Percentiles rank a stretch among this genome's conserved stretches.
phyloP scores from a whole-genome alignment of 2,888 invertebrate genomes.

The Griposia aprilina region DNA sequence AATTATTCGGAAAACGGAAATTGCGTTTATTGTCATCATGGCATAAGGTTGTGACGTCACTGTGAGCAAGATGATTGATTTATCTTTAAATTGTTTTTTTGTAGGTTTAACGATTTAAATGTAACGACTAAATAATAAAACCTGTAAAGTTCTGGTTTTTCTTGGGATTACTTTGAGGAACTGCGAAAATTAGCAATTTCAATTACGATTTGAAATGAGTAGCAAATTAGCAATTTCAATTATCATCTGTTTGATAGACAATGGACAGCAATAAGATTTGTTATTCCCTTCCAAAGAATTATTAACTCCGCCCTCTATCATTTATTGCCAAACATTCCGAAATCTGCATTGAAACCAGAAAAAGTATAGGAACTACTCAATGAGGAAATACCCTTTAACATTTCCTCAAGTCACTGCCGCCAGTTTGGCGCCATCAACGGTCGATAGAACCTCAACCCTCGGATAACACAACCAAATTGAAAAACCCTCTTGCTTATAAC shows the following conservation, averaged over 20 bases:
- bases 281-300: not conserved
- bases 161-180: not conserved
- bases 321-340: not conserved
- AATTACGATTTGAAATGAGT: not conserved
- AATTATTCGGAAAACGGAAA: conserved; percentile 78
- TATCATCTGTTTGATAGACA: not conserved
- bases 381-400: conserved; percentile 55
- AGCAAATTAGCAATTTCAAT: not conserved
- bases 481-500: conserved; percentile 2
- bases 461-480: conserved; percentile 58
- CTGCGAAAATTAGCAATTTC: not conserved
- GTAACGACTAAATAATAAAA: not conserved
- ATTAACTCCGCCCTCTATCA: not conserved
- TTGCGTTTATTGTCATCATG: conserved; percentile 67
- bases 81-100: not conserved
- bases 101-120: not conserved
- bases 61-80: conserved; percentile 22
- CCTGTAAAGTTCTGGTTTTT: not conserved
- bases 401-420: conserved; percentile 72
- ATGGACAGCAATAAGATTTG: not conserved
- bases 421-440: conserved; percentile 77
- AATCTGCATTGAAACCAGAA: conserved; percentile 23
- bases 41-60: conserved; percentile 49
- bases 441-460: conserved; percentile 76
- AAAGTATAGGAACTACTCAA: conserved; percentile 32